Evolutionary conservation across 92 coral and sea anemone species (phyloP), one percentile per base, ranked within the genome.

Genomic region (Ricordea florida): DNA sequence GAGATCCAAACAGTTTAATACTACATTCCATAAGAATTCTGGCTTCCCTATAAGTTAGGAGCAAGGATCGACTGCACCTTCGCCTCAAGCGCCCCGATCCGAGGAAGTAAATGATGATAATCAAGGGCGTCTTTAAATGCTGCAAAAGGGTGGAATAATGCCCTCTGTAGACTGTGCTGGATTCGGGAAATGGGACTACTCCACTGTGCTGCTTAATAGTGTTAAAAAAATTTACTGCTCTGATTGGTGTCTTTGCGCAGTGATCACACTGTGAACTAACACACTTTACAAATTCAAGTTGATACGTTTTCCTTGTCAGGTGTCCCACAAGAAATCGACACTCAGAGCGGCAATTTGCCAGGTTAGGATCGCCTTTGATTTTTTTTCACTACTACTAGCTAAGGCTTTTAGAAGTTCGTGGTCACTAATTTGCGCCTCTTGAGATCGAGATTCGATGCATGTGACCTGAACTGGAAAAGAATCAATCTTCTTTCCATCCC

Each of bases 401-500:
- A 62, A 62, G 6, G 51, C 0, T 23, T 62, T 62, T 30, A 62
- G 13, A 5, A 17, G 21, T 33, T 62, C 69, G 50, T 62, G 69
- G 37, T 6, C 34, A 4, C 10, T 0, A 6, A 35, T 50, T 21
- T 17, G 2, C 5, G 52, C n/a, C n/a, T n/a, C n/a, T n/a, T n/a
- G 69, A 23, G 69, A 9, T 8, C 8, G 17, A 3, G 29, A 20
- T 20, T 62, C 34, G 0, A 63, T 52, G 29, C 70, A 10, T 43
- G 42, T 31, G 42, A 41, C 70, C 70, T 63, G 0, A 21, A 63
- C 42, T 10, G 70, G 70, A 44, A 63, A 63, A 7, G 55, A 63
- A 63, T 63, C 70, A 29, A 37, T 21, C 70, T 46, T 63, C 53
- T 40, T 63, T 18, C 25, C 15, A 33, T 62, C 48, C 69, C 69